Base-by-base conservation (phyloP, 1,140 invertebrate genomes). In the Megalonaias nervosa region DNA sequence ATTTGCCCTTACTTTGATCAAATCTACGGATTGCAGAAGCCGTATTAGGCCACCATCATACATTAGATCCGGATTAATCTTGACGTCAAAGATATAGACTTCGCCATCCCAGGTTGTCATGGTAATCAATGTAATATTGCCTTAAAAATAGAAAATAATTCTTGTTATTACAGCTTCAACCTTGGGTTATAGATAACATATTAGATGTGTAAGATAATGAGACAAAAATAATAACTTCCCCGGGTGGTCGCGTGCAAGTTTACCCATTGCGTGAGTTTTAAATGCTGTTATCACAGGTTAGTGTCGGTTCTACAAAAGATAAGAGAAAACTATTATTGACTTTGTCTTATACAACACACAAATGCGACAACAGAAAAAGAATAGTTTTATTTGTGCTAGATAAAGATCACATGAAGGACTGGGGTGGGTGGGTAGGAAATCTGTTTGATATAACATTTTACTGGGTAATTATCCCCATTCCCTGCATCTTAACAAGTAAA, bases 51-150 rank as follows among this genome's bases (percentile, higher is more conserved):
- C 80, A 5, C 81, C 80, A 5, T 67, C 72, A 38, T 80, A 79
- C 69, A 85, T 75, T 19, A 85, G 76, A 55, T 71, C 71, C 23
- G 78, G 75, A 71, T 73, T 75, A n/a, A 57, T 78, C 68, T 77
- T 77, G 56, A 80, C 67, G 58, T 84, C 83, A 67, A 82, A 84
- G 21, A 82, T 59, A 66, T 82, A 84, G 4, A 82, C 68, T 21
- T 79, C 66, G n/a, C 81, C 83, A 48, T 81, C 77, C 67, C 67
- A 75, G 19, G 79, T 79, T 21, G 78, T 64, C 0, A 84, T 76
- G 17, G 73, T 61, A 2, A 84, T 65, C 23, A 82, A 67, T 19
- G 77, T 79, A 17, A 84, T 69, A 9, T 66, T 60, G 17, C 79
- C 82, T 65, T 65, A 65, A 23, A 65, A 14, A 21, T 17, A 21